Conservation (phyloP, 1,140 invertebrate genomes). For the Potamilus streckersoni region DNA sequence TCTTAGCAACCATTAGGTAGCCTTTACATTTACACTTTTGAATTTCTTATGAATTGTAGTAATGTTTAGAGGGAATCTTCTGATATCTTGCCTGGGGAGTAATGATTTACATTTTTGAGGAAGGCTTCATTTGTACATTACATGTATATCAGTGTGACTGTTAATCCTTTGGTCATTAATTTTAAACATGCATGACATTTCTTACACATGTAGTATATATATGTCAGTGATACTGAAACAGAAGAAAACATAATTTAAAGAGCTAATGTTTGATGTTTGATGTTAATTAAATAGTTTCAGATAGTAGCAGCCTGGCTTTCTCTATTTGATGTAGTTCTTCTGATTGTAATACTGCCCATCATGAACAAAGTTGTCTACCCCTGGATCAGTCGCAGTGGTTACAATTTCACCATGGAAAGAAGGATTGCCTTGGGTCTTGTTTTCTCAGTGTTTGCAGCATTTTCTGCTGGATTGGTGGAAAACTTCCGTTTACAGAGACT, state of each 20-base stretch:
- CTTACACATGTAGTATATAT: too few relatives aligned
- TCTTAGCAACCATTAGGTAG: too few relatives aligned
- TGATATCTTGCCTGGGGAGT: too few relatives aligned
- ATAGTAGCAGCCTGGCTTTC: conserved; percentile 69
- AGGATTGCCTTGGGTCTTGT: conserved; percentile 69
- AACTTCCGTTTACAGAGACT: conserved; percentile 44
- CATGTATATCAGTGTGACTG: too few relatives aligned
- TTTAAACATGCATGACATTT: too few relatives aligned
- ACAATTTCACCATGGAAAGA: conserved; percentile 45
- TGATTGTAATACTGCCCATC: conserved; percentile 68
- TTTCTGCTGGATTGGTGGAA: conserved; percentile 67
- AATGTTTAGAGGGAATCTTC: too few relatives aligned
- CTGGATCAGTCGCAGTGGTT: conserved; percentile 43
- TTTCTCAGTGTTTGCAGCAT: conserved; percentile 67
- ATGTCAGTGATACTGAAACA: too few relatives aligned
- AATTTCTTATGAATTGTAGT: too few relatives aligned
- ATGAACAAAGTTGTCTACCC: conserved; percentile 70
- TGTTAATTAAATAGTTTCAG: conserved; percentile 36
- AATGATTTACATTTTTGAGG: too few relatives aligned
- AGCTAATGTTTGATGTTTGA: neutral
- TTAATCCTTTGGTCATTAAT: too few relatives aligned
- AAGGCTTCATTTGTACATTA: too few relatives aligned
- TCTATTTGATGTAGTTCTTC: conserved; percentile 68
- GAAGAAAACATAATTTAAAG: neutral
- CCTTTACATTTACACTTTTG: too few relatives aligned